Base-by-base conservation (phyloP, 2,888 invertebrate genomes). In the Drosophila mimetica region DNA sequence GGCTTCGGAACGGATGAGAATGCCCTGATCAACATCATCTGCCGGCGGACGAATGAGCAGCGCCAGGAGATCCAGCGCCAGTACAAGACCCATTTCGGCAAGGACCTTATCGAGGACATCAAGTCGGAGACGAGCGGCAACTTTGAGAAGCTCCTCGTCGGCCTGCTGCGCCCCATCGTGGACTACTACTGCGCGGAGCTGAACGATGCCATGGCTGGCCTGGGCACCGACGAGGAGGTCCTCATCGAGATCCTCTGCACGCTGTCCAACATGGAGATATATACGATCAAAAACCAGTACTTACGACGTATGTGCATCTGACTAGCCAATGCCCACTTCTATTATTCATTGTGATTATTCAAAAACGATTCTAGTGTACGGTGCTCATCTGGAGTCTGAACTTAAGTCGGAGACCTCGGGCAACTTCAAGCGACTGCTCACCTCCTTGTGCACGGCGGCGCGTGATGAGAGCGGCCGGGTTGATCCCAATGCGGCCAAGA, bases 241-340 rank as follows among this genome's bases (percentile, higher is more conserved):
- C 94, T 98, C 55, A 96, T 98, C 65, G 98, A 98, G 92, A 95
- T 98, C 53, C 93, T 98, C 90, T 97, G 97, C 88, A 96, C 97
- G 7, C 93, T 97, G 89, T 95, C 95, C 71, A 98, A 98, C 92
- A 93, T 94, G 60, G 97, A 97, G 90, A 96, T 97, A 75, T 93
- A 94, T 75, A 95, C 95, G 52, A 96, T 97, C 88, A 94, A 95
- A 67, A 94, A 94, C 76, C 95, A 96, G 34, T 97, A 97, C 89
- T 94, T 95, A 81, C 93, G 94, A 78, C 93, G 97, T 97, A 91
- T 25, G 25, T n/a, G n/a, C n/a, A 6, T 25, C 25, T n/a, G n/a
- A 7, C 7, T 25, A 1, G 22, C 22, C 6, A 22, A 22, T 22
- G 6, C 22, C 5, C 22, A 22, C 7, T 25, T 25, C 1, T 25